These are phyloP conservation scores for Drosophila planitibia DNA, from an alignment of 2,888 invertebrate species.

Conservation along the genomic window DNA sequence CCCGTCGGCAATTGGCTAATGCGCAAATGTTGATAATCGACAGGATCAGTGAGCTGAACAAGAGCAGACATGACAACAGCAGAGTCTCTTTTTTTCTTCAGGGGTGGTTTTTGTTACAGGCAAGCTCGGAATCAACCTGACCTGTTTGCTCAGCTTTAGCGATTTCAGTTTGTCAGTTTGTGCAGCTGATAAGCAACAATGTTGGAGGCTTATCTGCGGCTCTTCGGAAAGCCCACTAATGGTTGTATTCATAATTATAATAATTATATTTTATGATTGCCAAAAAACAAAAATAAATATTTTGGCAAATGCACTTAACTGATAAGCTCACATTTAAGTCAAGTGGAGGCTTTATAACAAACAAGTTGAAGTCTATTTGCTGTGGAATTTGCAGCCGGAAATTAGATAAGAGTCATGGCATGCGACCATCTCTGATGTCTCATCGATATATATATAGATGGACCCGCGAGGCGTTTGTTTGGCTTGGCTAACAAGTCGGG, in stretches of 20 bases:
- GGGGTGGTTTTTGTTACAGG: conserved; percentile 39
- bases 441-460: conserved; percentile 5
- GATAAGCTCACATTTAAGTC: conserved; percentile 21
- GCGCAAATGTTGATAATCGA: conserved; percentile 24
- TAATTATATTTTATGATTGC: not conserved
- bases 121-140: not conserved
- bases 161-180: conserved; percentile 9
- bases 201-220: not conserved
- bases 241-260: not conserved
- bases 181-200: conserved; percentile 2
- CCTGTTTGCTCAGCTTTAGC: not conserved
- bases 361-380: conserved; percentile 5
- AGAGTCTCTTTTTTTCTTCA: not conserved
- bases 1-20: conserved; percentile 32
- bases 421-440: conserved; percentile 2
- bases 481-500: conserved; percentile 27
- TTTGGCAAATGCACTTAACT: conserved; percentile 6
- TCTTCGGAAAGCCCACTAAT: conserved; percentile 4
- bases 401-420: conserved; percentile 31
- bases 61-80: conserved; percentile 4
- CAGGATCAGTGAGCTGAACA: conserved; percentile 18
- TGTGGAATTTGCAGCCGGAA: conserved; percentile 41
- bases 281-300: not conserved
- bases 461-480: conserved; percentile 27
- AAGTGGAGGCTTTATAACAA: not conserved